A percentile compares a stretch with the other conserved stretches of the same genome.
These are phyloP conservation scores for Phenacoccus solenopsis DNA, from an alignment of 1,140 invertebrate species.

Conservation along the genomic window DNA sequence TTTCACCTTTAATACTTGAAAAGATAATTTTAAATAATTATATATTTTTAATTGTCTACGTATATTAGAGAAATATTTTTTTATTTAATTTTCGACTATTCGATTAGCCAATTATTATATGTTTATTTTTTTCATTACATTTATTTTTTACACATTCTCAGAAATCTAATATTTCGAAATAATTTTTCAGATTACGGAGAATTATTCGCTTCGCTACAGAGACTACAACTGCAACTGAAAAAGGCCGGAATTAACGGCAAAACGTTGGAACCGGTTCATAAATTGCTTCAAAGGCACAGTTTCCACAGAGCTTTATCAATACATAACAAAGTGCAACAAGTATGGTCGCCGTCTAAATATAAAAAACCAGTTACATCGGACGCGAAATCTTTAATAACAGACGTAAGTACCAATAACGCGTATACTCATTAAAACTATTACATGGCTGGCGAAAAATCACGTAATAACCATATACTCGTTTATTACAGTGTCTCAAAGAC, in stretches of 20 bases:
- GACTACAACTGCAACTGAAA: constrained; percentile 66
- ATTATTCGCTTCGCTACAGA: constrained; percentile 64
- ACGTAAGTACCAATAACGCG: constrained; percentile 45
- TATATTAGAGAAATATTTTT: too few species aligned
- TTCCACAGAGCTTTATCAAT: constrained; percentile 70
- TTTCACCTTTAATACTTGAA: too few species aligned
- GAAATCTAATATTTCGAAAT: too few species aligned
- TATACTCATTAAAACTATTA: not conserved
- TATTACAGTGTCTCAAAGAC: constrained; percentile 49
- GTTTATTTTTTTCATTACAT: too few species aligned
- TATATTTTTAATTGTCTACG: too few species aligned
- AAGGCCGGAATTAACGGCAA: constrained; percentile 48
- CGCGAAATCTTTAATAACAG: constrained; percentile 56
- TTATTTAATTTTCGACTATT: too few species aligned
- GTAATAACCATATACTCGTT: not conserved
- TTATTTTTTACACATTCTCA: too few species aligned
- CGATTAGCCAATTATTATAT: too few species aligned
- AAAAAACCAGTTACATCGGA: constrained; percentile 23
- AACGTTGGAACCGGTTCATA: constrained; percentile 63
- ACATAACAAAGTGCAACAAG: constrained; percentile 57
- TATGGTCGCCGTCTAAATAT: constrained; percentile 26
- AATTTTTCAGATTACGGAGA: constrained; percentile 65
- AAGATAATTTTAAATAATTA: too few species aligned
- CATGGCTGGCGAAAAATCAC: not conserved
- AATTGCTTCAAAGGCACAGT: constrained; percentile 61